These are phyloP conservation scores for Pogonophryne albipinna DNA, from an alignment of 2,797 vertebrate species.

Conservation along the genomic window DNA sequence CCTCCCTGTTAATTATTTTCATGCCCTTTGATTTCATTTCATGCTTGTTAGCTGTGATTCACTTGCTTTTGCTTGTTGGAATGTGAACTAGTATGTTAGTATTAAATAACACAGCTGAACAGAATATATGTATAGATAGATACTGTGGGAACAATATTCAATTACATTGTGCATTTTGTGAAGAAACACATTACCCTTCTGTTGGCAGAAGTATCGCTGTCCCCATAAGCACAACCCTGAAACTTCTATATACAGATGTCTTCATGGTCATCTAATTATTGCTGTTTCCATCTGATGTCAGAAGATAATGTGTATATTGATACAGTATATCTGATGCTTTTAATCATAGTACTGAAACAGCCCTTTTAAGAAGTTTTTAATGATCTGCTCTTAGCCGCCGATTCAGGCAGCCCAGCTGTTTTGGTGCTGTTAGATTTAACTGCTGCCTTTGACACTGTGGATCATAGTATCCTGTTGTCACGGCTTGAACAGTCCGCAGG, in stretches of 20 bases:
- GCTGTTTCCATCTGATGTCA: conserved; percentile 18
- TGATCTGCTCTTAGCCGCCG: no score
- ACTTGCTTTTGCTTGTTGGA: conserved; percentile 5
- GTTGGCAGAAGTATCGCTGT: conserved; percentile 29
- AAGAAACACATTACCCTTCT: conserved; percentile 7
- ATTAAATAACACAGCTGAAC: conserved; percentile 23
- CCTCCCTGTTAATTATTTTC: not conserved
- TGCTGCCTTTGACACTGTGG: no score
- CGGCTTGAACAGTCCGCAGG: no score
- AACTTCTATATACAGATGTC: conserved; percentile 5
- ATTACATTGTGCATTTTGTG: not conserved
- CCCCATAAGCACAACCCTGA: conserved; percentile 31
- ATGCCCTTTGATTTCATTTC: conserved; percentile 11
- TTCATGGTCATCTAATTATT: conserved; percentile 22
- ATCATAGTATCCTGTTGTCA: no score
- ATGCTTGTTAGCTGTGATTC: conserved; percentile 1
- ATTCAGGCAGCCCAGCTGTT: no score
- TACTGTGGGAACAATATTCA: conserved; percentile 24
- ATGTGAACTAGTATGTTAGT: not conserved
- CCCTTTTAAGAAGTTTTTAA: no score
- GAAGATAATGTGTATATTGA: conserved; percentile 17
- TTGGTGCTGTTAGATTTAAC: no score
- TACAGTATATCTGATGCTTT: not conserved
- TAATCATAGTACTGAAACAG: no score
- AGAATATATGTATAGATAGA: conserved; percentile 20